A percentile compares a stretch with the other conserved stretches of the same genome.
phyloP scores from a whole-genome alignment of 2,797 vertebrate genomes.

The Antennarius maculatus region DNA sequence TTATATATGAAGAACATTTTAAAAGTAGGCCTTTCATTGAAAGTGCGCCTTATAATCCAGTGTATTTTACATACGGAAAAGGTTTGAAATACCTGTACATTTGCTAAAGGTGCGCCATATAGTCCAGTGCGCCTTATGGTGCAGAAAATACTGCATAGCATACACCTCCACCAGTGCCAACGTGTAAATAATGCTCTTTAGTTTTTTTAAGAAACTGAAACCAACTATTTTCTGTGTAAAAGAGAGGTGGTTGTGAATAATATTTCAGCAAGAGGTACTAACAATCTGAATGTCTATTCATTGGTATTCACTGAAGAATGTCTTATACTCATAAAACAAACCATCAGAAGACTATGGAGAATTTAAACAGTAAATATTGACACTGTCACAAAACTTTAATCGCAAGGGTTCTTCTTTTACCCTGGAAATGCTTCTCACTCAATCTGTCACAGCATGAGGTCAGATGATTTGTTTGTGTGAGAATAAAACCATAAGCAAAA shows the following conservation, averaged over 20 bases:
- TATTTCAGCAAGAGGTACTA: background rate
- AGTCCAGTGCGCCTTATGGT: too few species aligned
- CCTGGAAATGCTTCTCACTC: background rate
- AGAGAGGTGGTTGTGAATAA: conserved; percentile 1
- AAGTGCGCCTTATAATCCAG: too few species aligned
- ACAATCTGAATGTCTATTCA: background rate
- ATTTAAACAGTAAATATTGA: background rate
- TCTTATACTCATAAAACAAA: background rate
- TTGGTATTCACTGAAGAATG: background rate
- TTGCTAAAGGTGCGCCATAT: too few species aligned
- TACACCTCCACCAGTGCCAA: background rate
- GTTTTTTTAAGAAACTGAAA: conserved; percentile 60
- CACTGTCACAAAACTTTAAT: background rate
- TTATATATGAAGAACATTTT: too few species aligned
- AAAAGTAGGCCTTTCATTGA: too few species aligned
- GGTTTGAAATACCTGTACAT: too few species aligned
- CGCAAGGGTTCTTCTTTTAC: background rate
- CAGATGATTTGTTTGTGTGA: background rate
- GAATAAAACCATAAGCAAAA: background rate
- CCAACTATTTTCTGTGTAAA: conserved; percentile 17
- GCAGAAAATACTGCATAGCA: too few species aligned
- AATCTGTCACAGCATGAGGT: background rate
- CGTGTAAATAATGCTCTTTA: background rate
- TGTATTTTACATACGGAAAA: too few species aligned
- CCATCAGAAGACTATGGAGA: background rate